These are phyloP conservation scores for Buteo buteo DNA, from an alignment of 2,113 vertebrate species.

Conservation along the genomic window DNA sequence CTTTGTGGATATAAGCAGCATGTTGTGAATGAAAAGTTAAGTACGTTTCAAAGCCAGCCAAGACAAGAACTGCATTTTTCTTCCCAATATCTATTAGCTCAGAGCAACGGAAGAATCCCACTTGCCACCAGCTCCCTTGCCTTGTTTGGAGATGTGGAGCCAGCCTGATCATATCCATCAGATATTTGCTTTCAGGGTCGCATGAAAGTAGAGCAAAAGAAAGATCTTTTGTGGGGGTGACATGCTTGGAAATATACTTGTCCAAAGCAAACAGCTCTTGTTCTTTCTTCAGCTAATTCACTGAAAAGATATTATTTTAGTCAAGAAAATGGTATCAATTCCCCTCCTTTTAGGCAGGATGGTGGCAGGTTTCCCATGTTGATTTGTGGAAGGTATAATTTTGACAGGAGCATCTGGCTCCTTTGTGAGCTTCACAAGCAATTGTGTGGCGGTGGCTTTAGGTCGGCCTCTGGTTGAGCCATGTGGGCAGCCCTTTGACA, in stretches of 20 bases:
- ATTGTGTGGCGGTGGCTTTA: slow-evolving; percentile 51
- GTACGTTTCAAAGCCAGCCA: slow-evolving; percentile 55
- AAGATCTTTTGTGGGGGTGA: slow-evolving; percentile 49
- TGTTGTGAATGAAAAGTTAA: slow-evolving; percentile 59
- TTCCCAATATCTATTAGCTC: slow-evolving; percentile 54
- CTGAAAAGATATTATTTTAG: slow-evolving; percentile 57
- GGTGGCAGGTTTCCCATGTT: slow-evolving; percentile 61
- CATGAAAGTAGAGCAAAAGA: slow-evolving; percentile 33
- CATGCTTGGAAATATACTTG: slow-evolving; percentile 45
- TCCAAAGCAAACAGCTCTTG: slow-evolving; percentile 34
- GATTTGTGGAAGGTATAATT: slow-evolving; percentile 48
- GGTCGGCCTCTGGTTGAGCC: slow-evolving; percentile 38
- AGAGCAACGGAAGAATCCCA: slow-evolving; percentile 56
- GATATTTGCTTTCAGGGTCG: slow-evolving; percentile 50
- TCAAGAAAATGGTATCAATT: slow-evolving; percentile 37
- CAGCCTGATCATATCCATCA: slow-evolving; percentile 46
- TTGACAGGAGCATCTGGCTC: slow-evolving; percentile 64
- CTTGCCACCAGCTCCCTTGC: slow-evolving; percentile 29
- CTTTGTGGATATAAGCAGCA: slow-evolving; percentile 37
- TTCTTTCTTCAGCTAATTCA: slow-evolving; percentile 51
- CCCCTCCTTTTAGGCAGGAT: slow-evolving; percentile 3
- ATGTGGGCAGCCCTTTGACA: slow-evolving; percentile 63
- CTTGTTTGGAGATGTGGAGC: slow-evolving; percentile 53
- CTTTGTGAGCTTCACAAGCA: slow-evolving; percentile 56
- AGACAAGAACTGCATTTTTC: slow-evolving; percentile 62